These are phyloP conservation scores for Vidua macroura DNA, from an alignment of 2,113 vertebrate genomes.

Conservation along the genomic window DNA sequence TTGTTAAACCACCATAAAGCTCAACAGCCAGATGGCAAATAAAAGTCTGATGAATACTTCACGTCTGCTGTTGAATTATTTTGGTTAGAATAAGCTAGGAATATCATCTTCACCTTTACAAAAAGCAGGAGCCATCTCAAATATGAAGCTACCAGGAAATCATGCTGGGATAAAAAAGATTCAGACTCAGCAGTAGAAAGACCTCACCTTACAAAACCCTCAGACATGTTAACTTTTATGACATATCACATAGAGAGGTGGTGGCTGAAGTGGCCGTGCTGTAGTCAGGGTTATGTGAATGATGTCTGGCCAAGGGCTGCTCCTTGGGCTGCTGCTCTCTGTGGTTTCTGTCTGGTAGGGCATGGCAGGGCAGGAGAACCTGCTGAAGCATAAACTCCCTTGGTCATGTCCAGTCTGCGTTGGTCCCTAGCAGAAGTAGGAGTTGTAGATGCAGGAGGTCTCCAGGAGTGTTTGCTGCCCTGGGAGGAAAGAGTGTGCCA, in stretches of 20 bases:
- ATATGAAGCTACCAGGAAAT: not conserved
- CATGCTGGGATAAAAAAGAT: not conserved
- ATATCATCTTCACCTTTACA: not conserved
- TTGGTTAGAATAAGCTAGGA: not conserved
- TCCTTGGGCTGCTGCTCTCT: not conserved
- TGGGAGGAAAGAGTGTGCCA: not conserved
- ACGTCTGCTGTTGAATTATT: not conserved
- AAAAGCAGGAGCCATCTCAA: not conserved
- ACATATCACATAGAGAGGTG: not conserved
- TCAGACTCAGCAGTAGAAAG: not conserved
- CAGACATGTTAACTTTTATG: not conserved
- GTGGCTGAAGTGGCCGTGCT: not conserved
- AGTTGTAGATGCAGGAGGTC: not conserved
- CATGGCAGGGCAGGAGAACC: not conserved
- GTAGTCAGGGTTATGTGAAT: not conserved
- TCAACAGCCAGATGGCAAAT: not conserved
- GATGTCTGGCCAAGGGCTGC: not conserved
- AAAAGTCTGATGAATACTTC: not conserved
- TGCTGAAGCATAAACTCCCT: not conserved
- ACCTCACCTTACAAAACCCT: not conserved
- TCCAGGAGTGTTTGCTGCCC: not conserved
- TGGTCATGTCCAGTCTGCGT: not conserved
- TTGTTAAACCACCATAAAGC: not conserved
- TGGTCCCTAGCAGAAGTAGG: not conserved
- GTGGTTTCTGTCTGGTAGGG: not conserved